Conservation (phyloP, 2,888 invertebrate species). For the Drosophila mettleri region DNA sequence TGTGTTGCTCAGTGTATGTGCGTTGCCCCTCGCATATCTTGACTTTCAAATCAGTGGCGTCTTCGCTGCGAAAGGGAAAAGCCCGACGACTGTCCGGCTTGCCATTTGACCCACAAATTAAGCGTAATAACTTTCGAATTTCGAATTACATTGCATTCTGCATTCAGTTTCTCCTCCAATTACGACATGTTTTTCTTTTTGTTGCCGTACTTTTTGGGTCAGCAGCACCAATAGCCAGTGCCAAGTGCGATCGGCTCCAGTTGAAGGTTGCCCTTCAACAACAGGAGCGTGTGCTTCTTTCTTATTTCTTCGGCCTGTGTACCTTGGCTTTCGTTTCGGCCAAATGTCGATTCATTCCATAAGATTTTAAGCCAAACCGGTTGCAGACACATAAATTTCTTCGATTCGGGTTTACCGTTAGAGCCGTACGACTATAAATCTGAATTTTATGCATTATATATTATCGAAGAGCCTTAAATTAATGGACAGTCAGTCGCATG, state of each 20-base stretch:
- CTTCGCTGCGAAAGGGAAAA: constrained; percentile 64
- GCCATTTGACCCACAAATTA: constrained; percentile 78
- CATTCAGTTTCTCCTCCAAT: constrained; percentile 56
- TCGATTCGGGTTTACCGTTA: constrained; percentile 69
- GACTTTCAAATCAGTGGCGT: constrained; percentile 71
- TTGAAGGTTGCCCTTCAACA: constrained; percentile 61
- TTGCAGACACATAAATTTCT: constrained; percentile 50
- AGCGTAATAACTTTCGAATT: constrained; percentile 79
- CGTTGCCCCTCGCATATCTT: constrained; percentile 48
- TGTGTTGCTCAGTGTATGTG: background rate
- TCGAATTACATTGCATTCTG: constrained; percentile 51
- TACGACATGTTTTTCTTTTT: constrained; percentile 40
- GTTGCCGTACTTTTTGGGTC: constrained; percentile 47
- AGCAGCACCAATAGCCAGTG: constrained; percentile 24
- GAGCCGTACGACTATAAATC: constrained; percentile 55
- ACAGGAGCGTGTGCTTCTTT: background rate
- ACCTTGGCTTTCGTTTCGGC: constrained; percentile 16
- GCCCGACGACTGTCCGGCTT: constrained; percentile 26
- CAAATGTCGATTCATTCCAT: constrained; percentile 40
- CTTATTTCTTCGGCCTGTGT: background rate
- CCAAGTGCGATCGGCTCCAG: constrained; percentile 46
- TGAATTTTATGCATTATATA: constrained; percentile 45
- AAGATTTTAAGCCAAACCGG: constrained; percentile 44
- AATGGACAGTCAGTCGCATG: constrained; percentile 32
- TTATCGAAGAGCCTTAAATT: constrained; percentile 47